phyloP scores from a whole-genome alignment of 2,888 invertebrate genomes.

The Eupelmus urozonus region DNA sequence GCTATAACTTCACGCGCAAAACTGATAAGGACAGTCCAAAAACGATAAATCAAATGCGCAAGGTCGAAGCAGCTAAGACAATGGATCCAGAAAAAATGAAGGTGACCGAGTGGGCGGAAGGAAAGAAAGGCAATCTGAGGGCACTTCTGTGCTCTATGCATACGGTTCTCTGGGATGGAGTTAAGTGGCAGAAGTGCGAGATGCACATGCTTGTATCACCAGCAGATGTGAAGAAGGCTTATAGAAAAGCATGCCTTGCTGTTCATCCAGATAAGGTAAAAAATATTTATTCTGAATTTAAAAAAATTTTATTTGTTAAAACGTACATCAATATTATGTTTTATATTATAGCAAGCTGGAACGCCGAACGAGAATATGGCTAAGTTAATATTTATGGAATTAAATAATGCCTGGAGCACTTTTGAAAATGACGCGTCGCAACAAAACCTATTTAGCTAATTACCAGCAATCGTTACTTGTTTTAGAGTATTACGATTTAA shows the following conservation, averaged over 20 bases:
- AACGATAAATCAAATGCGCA: constrained; percentile 95
- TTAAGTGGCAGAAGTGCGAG: constrained; percentile 94
- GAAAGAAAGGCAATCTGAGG: constrained; percentile 97
- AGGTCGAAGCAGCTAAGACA: constrained; percentile 89
- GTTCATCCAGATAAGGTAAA: constrained; percentile 99
- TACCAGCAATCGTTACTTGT: constrained; percentile 65
- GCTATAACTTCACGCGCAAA: constrained; percentile 86
- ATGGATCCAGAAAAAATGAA: constrained; percentile 95
- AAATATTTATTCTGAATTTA: no score
- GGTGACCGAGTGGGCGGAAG: constrained; percentile 91
- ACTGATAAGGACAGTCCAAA: constrained; percentile 87
- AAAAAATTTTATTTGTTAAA: neutral
- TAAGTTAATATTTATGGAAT: constrained; percentile 97
- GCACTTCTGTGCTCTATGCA: constrained; percentile 96
- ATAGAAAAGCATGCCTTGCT: constrained; percentile 95
- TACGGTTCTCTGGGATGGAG: constrained; percentile 94
- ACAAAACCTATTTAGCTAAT: constrained; percentile 84
- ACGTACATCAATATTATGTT: constrained; percentile 52
- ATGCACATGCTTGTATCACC: constrained; percentile 96
- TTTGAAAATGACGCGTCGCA: constrained; percentile 93
- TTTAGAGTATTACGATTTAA: constrained; percentile 60
- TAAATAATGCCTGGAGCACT: constrained; percentile 99
- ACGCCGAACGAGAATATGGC: constrained; percentile 95
- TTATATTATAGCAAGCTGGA: constrained; percentile 89
- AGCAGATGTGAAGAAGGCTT: constrained; percentile 96